A percentile compares a stretch with the other conserved stretches of the same genome.
Conservation (phyloP, 2,797 vertebrate genomes). For the Petrocephalus sullivani region DNA sequence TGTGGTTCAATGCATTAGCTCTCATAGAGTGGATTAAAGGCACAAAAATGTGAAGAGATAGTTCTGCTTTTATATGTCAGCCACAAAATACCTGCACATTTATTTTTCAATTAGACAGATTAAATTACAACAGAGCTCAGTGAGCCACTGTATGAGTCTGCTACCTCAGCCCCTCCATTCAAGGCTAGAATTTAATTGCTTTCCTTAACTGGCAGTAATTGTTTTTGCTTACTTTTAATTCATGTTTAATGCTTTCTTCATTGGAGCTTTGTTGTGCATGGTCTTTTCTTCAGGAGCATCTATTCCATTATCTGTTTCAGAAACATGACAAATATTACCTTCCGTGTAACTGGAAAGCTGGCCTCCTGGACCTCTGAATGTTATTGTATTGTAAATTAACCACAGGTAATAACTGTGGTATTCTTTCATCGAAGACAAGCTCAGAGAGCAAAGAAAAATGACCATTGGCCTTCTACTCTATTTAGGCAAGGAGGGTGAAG, state of each 20-base stretch:
- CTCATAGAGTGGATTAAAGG: background rate
- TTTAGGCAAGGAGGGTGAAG: background rate
- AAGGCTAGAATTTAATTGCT: conserved; percentile 4
- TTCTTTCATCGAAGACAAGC: background rate
- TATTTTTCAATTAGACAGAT: conserved; percentile 3
- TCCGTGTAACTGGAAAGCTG: background rate
- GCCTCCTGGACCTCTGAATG: background rate
- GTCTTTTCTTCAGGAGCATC: conserved; percentile 4
- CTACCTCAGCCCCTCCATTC: background rate
- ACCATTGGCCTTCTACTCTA: background rate
- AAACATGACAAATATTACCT: background rate
- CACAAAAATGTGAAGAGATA: background rate
- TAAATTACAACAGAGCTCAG: background rate
- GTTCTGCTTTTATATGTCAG: background rate
- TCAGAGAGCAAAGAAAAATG: background rate
- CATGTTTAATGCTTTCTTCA: background rate
- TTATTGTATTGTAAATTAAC: background rate
- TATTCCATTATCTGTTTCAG: background rate
- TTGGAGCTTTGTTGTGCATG: background rate
- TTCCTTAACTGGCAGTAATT: background rate
- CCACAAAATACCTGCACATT: conserved; percentile 6
- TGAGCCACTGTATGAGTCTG: background rate
- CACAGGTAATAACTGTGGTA: background rate
- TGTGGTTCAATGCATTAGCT: background rate
- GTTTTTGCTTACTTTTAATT: background rate